Conservation (phyloP, 2,113 vertebrate genomes). For the Lophotis ruficrista region DNA sequence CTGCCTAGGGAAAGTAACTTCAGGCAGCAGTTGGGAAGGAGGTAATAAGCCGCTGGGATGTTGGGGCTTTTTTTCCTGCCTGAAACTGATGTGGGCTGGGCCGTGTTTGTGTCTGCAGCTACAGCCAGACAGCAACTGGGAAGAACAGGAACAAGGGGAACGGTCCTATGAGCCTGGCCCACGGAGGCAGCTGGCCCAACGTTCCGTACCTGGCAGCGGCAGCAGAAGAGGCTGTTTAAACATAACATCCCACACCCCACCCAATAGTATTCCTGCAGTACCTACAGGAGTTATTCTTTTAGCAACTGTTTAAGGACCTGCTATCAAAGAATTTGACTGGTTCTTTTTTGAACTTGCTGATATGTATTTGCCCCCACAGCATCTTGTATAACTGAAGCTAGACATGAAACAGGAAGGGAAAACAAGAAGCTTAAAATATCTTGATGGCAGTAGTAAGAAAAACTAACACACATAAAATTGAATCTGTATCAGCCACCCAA, state of each 20-base stretch:
- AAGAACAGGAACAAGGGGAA: neutral
- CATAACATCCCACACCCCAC: neutral
- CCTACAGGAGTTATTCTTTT: neutral
- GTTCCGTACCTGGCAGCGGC: neutral
- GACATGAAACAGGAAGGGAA: too few relatives aligned
- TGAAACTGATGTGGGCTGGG: neutral
- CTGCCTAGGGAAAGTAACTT: neutral
- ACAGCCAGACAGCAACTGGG: neutral
- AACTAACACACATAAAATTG: neutral
- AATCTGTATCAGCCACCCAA: neutral
- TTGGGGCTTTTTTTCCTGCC: neutral
- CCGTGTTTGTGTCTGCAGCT: neutral
- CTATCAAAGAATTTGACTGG: neutral
- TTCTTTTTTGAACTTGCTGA: neutral
- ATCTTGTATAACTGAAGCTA: neutral
- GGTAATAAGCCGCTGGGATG: neutral
- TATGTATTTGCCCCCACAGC: neutral
- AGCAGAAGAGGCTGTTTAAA: neutral
- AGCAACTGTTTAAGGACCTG: neutral
- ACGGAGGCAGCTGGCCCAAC: rapidly evolving
- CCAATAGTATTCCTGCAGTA: neutral
- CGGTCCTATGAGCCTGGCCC: neutral
- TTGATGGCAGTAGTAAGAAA: neutral
- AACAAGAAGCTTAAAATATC: neutral
- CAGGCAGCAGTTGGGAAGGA: neutral